Conservation (phyloP, 2,113 vertebrate species). For the Perca flavescens region DNA sequence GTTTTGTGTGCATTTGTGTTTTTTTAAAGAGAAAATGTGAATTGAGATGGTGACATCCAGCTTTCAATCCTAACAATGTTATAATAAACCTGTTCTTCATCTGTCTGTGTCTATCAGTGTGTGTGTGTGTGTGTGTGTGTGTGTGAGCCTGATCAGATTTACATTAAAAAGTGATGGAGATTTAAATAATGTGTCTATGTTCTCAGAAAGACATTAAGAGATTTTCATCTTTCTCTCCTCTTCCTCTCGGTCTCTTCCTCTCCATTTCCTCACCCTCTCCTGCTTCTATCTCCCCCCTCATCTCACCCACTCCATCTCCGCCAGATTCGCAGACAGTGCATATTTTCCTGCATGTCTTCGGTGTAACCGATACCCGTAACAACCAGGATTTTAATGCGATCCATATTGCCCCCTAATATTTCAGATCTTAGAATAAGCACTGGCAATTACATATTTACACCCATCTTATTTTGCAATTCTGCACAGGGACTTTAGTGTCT, state of each 20-base stretch:
- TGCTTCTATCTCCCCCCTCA: constrained; percentile 73
- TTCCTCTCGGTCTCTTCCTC: constrained; percentile 88
- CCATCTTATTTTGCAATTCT: constrained; percentile 84
- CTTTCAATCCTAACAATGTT: constrained; percentile 50
- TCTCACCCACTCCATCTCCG: constrained; percentile 92
- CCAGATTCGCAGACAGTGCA: constrained; percentile 90
- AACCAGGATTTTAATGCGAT: constrained; percentile 85
- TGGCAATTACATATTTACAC: constrained; percentile 87
- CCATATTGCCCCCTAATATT: constrained; percentile 85
- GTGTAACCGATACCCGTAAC: constrained; percentile 83
- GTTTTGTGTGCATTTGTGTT: constrained; percentile 38
- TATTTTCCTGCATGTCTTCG: constrained; percentile 92
- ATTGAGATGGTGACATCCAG: constrained; percentile 19
- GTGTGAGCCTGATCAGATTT: constrained; percentile 90
- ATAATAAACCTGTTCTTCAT: constrained; percentile 22
- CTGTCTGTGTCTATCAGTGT: not conserved
- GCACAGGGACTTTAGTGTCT: constrained; percentile 72
- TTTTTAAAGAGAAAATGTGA: constrained; percentile 20
- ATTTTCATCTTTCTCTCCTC: constrained; percentile 85
- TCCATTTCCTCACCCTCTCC: constrained; percentile 83
- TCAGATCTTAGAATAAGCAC: constrained; percentile 84
- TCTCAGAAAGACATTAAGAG: constrained; percentile 90
- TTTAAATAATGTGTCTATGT: constrained; percentile 95
- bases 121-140: constrained; percentile 14
- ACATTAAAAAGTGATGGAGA: constrained; percentile 93